These are phyloP conservation scores for Phortica okadai DNA, from an alignment of 2,888 invertebrate species.

Conservation along the genomic window DNA sequence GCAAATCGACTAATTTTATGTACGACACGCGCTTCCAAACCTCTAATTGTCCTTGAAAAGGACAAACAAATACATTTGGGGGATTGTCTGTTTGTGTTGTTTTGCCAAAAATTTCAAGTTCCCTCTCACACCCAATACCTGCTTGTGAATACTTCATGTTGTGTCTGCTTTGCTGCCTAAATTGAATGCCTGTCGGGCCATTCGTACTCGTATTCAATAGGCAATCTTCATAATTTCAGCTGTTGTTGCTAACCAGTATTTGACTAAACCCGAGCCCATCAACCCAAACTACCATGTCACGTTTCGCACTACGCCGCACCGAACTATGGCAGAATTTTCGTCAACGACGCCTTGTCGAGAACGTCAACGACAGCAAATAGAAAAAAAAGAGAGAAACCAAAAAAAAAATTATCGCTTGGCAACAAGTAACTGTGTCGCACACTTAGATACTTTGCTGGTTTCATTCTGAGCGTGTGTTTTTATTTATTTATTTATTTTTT, in stretches of 20 bases:
- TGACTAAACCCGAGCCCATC: not conserved
- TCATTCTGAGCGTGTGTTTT: slow-evolving; percentile 1
- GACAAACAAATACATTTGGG: too few relatives aligned
- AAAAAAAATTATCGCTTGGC: slow-evolving; percentile 22
- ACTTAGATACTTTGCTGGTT: slow-evolving; percentile 6
- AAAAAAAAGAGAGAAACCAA: not conserved
- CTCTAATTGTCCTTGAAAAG: too few relatives aligned
- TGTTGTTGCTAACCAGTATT: slow-evolving; percentile 2
- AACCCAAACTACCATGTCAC: not conserved
- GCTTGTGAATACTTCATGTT: too few relatives aligned
- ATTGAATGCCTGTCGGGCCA: not conserved
- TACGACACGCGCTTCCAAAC: too few relatives aligned
- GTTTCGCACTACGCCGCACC: not conserved
- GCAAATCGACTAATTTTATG: too few relatives aligned
- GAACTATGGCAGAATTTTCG: not conserved
- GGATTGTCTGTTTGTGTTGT: too few relatives aligned
- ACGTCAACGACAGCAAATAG: not conserved
- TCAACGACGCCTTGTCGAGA: not conserved
- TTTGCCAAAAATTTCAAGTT: too few relatives aligned
- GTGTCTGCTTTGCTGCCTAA: too few relatives aligned
- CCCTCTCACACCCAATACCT: too few relatives aligned
- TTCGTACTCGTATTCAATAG: not conserved
- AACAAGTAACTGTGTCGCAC: slow-evolving; percentile 22
- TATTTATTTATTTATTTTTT: not conserved
- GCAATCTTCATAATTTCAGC: slow-evolving; percentile 5